Base-by-base conservation (phyloP, 2,113 vertebrate species). In the Gavialis gangeticus region DNA sequence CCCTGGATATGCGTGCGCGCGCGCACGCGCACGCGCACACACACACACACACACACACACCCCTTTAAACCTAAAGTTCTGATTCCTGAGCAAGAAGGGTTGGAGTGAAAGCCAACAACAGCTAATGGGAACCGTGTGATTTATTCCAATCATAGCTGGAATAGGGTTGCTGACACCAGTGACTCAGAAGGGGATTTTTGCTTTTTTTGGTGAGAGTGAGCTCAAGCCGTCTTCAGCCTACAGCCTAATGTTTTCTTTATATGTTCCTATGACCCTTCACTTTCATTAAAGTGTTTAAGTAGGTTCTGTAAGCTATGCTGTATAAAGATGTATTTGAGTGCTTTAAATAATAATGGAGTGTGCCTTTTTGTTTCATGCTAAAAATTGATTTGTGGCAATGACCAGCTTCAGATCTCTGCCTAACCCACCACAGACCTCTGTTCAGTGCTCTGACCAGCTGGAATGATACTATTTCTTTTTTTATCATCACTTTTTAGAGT, bases 131-230 rank as follows among this genome's bases (percentile, higher is more conserved):
- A 46, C 46, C 46, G 3, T 46, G 46, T 46, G 8, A 46, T 7
- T 46, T 46, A 46, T 46, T 46, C 46, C 46, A 46, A 46, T 46
- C 46, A 46, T 46, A 22, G 19, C 21, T 25, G 34, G 21, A 24
- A 24, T 73, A 46, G 19, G 77, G 85, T 30, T 6, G 0, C 4
- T 0, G 24, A 0, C 2, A 30, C 27, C 3, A 15, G 1, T 25
- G 21, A 22, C 8, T 28, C 15, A 25, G 18, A 59, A 60, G 3
- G 1, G 18, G 21, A 22, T 16, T 17, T 7, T 25, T 55, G 60
- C 75, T 57, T 18, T 56, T 46, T 59, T 59, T 59, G 22, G n/a
- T 4, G 56, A 0, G 7, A 58, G 57, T 5, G 27, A 30, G 55
- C 46, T 73, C 46, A 37, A 73, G 21, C 4, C 25, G 28, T 67